phyloP scores from a whole-genome alignment of 2,888 invertebrate genomes.

The Diarsia mendica region DNA sequence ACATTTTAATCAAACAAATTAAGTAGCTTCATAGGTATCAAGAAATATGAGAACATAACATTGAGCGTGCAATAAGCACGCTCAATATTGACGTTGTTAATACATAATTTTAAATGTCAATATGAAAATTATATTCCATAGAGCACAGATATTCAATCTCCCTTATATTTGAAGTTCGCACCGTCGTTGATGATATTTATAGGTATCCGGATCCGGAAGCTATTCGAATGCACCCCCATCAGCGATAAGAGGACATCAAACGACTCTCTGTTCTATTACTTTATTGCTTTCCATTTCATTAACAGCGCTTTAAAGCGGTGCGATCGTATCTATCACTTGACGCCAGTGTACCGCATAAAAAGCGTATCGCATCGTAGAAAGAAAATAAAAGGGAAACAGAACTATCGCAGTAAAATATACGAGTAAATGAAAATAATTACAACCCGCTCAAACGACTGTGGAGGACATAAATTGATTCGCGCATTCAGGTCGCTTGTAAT shows the following conservation, averaged over 20 bases:
- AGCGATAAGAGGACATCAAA: slow-evolving; percentile 12
- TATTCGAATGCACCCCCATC: neutral
- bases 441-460: slow-evolving; percentile 14
- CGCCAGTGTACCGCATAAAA: slow-evolving; percentile 28
- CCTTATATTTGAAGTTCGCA: neutral
- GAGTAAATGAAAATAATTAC: slow-evolving; percentile 24
- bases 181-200: neutral
- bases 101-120: neutral
- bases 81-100: no score
- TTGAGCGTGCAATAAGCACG: no score
- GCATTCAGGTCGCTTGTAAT: slow-evolving; percentile 18
- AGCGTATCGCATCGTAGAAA: slow-evolving; percentile 8
- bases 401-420: slow-evolving; percentile 33
- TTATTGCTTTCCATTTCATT: slow-evolving; percentile 29
- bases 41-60: no score
- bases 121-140: neutral
- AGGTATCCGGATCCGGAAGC: neutral
- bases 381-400: slow-evolving; percentile 25
- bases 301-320: slow-evolving; percentile 33
- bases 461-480: slow-evolving; percentile 15
- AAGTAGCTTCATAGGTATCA: neutral
- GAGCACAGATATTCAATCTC: neutral
- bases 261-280: slow-evolving; percentile 26
- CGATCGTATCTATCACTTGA: slow-evolving; percentile 30
- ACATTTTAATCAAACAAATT: neutral